Evolutionary conservation across 2,888 invertebrate genomes (phyloP), one percentile per base, ranked within the genome.

Genomic region (Axea sp.): DNA sequence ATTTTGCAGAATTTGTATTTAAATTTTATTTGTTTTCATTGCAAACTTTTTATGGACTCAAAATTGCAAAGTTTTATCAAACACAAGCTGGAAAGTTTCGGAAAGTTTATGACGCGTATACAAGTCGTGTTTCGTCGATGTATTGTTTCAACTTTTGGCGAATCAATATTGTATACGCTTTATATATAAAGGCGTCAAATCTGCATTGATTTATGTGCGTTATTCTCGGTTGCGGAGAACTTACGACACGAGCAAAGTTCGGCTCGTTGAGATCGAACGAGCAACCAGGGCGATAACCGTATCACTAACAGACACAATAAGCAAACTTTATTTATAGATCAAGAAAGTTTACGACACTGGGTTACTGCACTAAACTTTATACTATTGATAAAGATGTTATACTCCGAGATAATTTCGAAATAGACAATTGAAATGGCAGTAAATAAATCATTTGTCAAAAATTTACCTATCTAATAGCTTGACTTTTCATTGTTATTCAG

Each of bases 231-330:
- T 65, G 53, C 53, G 59, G 57, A 33, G 37, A 68, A 71, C 47
- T 67, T 74, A 45, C 65, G 47, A 72, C 60, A 57, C 59, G 65
- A 65, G 45, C 75, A 75, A 71, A 75, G 77, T 73, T 73, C 75
- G 60, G 39, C 59, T 59, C 71, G 71, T 59, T 59, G 76, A 74
- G 73, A 73, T 67, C 67, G 60, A 69, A 67, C 67, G 59, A 59
- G 69, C 73, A 69, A 41, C 55, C 47, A 65, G 75, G 53, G 53
- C 68, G 74, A 65, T 64, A 73, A 68, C 62, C 59, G 67, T 82
- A 82, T 82, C 79, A 68, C 64, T 75, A 75, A 78, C 79, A 81
- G 80, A 80, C 82, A 77, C 77, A 81, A 82, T 83, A 82, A 80
- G 75, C 51, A 15, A 22, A 62, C 72, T 72, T 81, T 81, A 80